phyloP scores from a whole-genome alignment of 2,888 invertebrate genomes.

The Sussaba pulchella region DNA sequence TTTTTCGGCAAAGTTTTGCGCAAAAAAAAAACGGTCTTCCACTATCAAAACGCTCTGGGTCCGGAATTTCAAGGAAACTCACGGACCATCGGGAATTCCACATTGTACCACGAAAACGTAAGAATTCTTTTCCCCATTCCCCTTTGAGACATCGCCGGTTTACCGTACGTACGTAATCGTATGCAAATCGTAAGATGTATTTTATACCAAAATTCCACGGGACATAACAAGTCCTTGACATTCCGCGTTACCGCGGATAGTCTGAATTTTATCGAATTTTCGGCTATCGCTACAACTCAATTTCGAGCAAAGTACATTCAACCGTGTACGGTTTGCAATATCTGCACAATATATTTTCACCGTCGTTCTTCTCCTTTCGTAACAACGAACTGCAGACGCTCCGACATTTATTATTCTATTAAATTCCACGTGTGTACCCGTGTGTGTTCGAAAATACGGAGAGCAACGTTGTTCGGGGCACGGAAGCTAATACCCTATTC shows the following conservation, averaged over 20 bases:
- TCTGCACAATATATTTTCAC: conserved; percentile 45
- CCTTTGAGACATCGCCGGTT: too few relatives aligned
- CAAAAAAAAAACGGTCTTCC: too few relatives aligned
- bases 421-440: conserved; percentile 72
- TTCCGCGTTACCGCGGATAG: conserved; percentile 1
- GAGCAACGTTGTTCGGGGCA: conserved; percentile 37
- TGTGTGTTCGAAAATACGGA: conserved; percentile 5
- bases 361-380: conserved; percentile 46
- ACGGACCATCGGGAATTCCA: too few relatives aligned
- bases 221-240: conserved; percentile 18
- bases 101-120: too few relatives aligned
- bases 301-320: conserved; percentile 28
- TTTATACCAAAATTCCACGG: conserved; percentile 10
- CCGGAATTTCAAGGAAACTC: too few relatives aligned
- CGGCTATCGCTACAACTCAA: conserved; percentile 41
- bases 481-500: conserved; percentile 60
- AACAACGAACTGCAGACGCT: conserved; percentile 57
- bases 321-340: background rate
- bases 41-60: too few relatives aligned
- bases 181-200: background rate
- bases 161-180: background rate
- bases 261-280: conserved; percentile 43
- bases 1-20: too few relatives aligned
- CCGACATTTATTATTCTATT: conserved; percentile 81
- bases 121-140: too few relatives aligned